Base-by-base conservation (phyloP, 2,888 invertebrate species). In the Scaptomyza parva region DNA sequence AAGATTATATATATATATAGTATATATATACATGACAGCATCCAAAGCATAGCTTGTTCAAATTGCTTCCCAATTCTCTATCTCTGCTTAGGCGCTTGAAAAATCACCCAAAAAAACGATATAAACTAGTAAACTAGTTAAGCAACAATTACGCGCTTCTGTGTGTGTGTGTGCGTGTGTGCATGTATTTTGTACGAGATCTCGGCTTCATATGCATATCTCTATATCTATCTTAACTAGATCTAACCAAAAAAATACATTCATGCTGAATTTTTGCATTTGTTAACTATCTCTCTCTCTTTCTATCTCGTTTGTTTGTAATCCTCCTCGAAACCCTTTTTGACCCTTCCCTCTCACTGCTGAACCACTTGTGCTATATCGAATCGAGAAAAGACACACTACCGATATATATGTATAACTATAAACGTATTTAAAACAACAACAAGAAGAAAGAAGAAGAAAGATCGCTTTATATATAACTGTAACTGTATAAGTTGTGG, bases 171-270 rank as follows among this genome's bases (percentile, higher is more conserved):
- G 18, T 26, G 26, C 9, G 2, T 35, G 35, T 14, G 14, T 20
- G 30, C 37, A 37, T 17, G 17, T 45, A 67, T 75, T 76, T 75
- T 72, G 51, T 72, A 77, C 64, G 64, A 71, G 73, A 76, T 73
- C 64, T 76, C 77, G 77, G 73, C 64, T 69, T 61, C 60, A 59
- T 71, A 74, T 70, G 70, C 71, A 74, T 72, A 62, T 75, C 59
- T 59, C 59, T 59, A 74, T 72, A 62, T 75, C 59, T 59, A 55
- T 59, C 59, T 75, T 57, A 66, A 66, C 67, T 76, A 76, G 58
- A 65, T 28, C 48, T 57, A 7, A 9, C 4, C n/a, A 5, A 3
- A 28, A 30, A 9, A 3, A 11, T n/a, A 40, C 39, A 57, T 37
- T 75, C 51, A 55, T 59, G 76, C 74, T 76, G 71, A 62, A 62